These are phyloP conservation scores for Eueremaeus valkanovi DNA, from an alignment of 2,888 invertebrate species.

Conservation along the genomic window DNA sequence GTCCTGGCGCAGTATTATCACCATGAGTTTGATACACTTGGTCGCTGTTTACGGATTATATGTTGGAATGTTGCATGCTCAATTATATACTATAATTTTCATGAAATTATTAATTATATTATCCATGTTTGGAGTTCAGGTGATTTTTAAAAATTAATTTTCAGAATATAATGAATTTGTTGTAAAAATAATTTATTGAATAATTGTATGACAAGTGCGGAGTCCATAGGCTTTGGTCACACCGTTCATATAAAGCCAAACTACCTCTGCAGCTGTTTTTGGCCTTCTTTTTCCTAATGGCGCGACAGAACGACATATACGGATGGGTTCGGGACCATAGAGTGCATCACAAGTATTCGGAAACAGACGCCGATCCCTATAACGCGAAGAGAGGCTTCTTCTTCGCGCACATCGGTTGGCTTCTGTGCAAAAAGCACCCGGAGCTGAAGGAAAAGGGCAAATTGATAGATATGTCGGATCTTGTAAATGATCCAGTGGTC, in stretches of 20 bases:
- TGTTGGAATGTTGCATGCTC: no score
- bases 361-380: slow-evolving; percentile 54
- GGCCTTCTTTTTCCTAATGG: slow-evolving; percentile 72
- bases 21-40: no score
- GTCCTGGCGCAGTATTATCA: no score
- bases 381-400: slow-evolving; percentile 56
- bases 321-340: slow-evolving; percentile 54
- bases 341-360: slow-evolving; percentile 54
- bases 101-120: no score
- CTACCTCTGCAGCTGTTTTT: slow-evolving; percentile 69
- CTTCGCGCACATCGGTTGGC: slow-evolving; percentile 58
- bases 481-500: slow-evolving; percentile 55
- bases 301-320: slow-evolving; percentile 60
- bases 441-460: slow-evolving; percentile 55
- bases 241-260: slow-evolving; percentile 83
- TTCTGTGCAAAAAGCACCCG: slow-evolving; percentile 56
- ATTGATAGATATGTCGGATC: slow-evolving; percentile 55
- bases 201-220: no score
- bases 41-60: no score
- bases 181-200: no score
- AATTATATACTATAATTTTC: no score
- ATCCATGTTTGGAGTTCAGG: no score
- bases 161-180: no score
- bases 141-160: no score
- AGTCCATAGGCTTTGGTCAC: slow-evolving; percentile 89